Evolutionary conservation across 1,140 invertebrate species (phyloP).

Genomic region (Pachyrhynchus sulphureomaculatus): DNA sequence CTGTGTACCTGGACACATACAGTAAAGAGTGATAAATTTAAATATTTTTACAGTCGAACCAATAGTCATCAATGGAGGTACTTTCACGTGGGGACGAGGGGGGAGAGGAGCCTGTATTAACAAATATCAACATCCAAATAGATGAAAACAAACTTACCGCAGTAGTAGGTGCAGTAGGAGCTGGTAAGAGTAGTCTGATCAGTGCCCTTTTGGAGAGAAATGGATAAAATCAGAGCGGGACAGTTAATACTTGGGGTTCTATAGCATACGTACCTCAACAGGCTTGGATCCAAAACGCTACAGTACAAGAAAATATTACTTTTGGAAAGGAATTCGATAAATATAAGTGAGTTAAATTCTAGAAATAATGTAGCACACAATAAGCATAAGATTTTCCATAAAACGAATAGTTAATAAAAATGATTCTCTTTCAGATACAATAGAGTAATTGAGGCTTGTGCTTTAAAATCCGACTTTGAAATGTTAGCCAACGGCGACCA

Average conservation of each 20-base stretch:
- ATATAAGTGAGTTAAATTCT: conserved; percentile 62
- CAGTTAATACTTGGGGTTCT: conserved; percentile 79
- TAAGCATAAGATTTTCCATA: too few relatives aligned
- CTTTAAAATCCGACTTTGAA: conserved; percentile 79
- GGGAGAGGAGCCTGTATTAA: conserved; percentile 66
- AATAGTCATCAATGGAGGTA: conserved; percentile 54
- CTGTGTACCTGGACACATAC: too few relatives aligned
- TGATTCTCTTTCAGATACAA: conserved; percentile 65
- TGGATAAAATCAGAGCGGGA: conserved; percentile 76
- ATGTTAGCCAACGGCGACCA: conserved; percentile 86
- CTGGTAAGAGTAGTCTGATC: conserved; percentile 86
- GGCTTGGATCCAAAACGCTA: conserved; percentile 92
- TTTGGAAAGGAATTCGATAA: conserved; percentile 76
- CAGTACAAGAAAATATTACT: conserved; percentile 83
- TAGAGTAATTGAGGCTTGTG: conserved; percentile 80
- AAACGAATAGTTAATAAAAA: too few relatives aligned
- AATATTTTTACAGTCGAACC: conserved; percentile 27
- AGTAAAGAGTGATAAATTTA: too few relatives aligned
- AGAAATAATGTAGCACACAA: too few relatives aligned
- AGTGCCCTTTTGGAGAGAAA: conserved; percentile 85
- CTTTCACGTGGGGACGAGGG: conserved; percentile 77
- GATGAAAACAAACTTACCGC: conserved; percentile 71
- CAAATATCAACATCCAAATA: conserved; percentile 72
- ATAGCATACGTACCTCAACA: conserved; percentile 90
- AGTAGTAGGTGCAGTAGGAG: conserved; percentile 83